These are phyloP conservation scores for Cebidichthys violaceus DNA, from an alignment of 2,113 vertebrate genomes.

Conservation along the genomic window DNA sequence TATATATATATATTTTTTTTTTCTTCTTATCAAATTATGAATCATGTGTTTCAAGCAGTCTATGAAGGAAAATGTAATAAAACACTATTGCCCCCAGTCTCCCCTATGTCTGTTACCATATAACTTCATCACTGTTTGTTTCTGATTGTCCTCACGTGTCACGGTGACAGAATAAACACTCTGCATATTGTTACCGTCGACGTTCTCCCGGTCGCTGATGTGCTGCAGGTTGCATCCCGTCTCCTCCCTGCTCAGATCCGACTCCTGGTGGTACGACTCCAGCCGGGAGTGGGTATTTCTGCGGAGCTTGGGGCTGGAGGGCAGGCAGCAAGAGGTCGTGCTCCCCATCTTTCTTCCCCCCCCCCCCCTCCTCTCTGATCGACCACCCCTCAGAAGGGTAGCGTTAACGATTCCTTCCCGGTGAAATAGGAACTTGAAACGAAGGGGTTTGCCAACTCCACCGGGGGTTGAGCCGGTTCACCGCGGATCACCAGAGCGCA, in stretches of 20 bases:
- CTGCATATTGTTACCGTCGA: conserved; percentile 59
- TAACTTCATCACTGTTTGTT: background rate
- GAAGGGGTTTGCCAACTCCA: background rate
- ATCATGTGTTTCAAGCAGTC: no score
- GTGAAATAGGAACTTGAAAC: background rate
- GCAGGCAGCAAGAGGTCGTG: conserved; percentile 77
- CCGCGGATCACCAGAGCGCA: background rate
- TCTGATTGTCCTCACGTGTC: background rate
- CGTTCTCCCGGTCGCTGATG: conserved; percentile 80
- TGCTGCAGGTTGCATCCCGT: conserved; percentile 74
- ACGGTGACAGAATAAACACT: background rate
- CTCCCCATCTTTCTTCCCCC: conserved; percentile 59
- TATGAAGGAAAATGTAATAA: no score
- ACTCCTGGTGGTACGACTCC: conserved; percentile 72
- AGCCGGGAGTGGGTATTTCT: conserved; percentile 74
- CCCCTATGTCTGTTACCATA: background rate
- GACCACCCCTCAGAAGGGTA: background rate
- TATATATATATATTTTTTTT: no score
- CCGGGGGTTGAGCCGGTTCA: conserved; percentile 18
- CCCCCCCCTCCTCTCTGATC: no score
- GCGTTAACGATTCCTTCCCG: background rate
- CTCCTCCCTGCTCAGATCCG: conserved; percentile 74
- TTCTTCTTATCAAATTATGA: no score
- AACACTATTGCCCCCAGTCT: no score
- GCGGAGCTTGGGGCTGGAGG: conserved; percentile 70